Evolutionary conservation across 2,888 invertebrate genomes (phyloP).

Genomic region (Sinhomidia bicolor): DNA sequence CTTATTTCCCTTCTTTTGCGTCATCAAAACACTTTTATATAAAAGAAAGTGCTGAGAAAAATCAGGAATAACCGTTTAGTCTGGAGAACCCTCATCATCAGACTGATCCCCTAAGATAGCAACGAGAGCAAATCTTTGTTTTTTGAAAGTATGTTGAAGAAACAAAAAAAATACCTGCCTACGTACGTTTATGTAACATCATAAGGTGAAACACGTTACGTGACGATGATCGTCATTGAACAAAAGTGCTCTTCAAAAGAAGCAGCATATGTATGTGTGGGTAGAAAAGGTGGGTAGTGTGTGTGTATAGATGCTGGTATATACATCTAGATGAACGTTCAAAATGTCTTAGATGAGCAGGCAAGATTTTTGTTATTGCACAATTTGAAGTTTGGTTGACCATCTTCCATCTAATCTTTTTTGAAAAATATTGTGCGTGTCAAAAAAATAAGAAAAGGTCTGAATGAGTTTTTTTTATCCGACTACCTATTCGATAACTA

Average conservation of each 20-base stretch:
- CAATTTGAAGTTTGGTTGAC: conserved; percentile 30
- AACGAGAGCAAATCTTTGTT: conserved; percentile 57
- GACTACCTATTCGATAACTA: background rate
- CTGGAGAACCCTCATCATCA: conserved; percentile 1
- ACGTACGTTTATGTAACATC: background rate
- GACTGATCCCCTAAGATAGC: background rate
- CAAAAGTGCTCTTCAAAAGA: background rate
- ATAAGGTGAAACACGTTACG: background rate
- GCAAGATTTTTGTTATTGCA: background rate
- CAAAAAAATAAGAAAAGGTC: too few species aligned
- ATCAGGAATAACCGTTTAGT: conserved; percentile 28
- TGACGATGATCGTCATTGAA: background rate
- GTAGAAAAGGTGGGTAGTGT: background rate
- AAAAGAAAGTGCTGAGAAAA: conserved; percentile 14
- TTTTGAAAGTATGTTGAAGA: background rate
- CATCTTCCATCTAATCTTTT: conserved; percentile 12
- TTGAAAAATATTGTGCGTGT: background rate
- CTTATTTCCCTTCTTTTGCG: too few species aligned
- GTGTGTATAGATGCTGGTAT: background rate
- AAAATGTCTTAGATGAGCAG: background rate
- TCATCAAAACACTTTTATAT: background rate
- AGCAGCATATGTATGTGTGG: background rate
- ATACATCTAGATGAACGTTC: background rate
- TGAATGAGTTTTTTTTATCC: background rate
- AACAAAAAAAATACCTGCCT: too few species aligned